Evolutionary conservation across 2,888 invertebrate species (phyloP).

Genomic region (Saturnia japonica): DNA sequence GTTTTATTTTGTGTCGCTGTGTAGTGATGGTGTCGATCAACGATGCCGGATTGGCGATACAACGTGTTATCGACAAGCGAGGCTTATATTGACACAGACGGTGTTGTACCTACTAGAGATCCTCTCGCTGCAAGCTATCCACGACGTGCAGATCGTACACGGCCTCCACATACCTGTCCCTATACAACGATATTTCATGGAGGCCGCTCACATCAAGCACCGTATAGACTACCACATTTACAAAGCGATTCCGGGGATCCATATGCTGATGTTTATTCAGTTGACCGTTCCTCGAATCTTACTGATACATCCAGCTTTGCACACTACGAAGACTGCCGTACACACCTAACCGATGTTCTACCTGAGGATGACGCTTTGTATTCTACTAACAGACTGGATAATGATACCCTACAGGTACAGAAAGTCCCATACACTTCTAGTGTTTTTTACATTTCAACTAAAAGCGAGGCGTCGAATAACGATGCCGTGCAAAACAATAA

Average conservation of each 20-base stretch:
- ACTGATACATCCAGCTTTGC: constrained; percentile 79
- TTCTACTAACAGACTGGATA: constrained; percentile 48
- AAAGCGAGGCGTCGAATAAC: constrained; percentile 54
- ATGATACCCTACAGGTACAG: constrained; percentile 64
- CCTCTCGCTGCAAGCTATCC: constrained; percentile 77
- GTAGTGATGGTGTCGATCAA: constrained; percentile 70
- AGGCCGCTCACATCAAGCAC: constrained; percentile 56
- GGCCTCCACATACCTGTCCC: constrained; percentile 74
- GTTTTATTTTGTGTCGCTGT: constrained; percentile 41
- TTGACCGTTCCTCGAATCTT: constrained; percentile 74
- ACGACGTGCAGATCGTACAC: constrained; percentile 76
- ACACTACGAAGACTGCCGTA: constrained; percentile 72
- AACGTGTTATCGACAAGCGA: constrained; percentile 80
- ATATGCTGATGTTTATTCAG: constrained; percentile 71
- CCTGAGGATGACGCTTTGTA: constrained; percentile 48
- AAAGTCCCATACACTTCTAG: constrained; percentile 75
- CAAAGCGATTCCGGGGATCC: constrained; percentile 71
- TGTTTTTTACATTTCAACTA: constrained; percentile 69
- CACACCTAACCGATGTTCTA: constrained; percentile 56
- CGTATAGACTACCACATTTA: constrained; percentile 58
- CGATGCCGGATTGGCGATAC: constrained; percentile 81
- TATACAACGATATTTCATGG: constrained; percentile 75
- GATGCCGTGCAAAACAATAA: constrained; percentile 57
- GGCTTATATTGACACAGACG: constrained; percentile 70
- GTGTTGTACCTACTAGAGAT: constrained; percentile 54